Percentiles rank a stretch among this genome's conserved stretches.
These are phyloP conservation scores for Andrena bicolor DNA, from an alignment of 2,888 invertebrate genomes.

Conservation along the genomic window DNA sequence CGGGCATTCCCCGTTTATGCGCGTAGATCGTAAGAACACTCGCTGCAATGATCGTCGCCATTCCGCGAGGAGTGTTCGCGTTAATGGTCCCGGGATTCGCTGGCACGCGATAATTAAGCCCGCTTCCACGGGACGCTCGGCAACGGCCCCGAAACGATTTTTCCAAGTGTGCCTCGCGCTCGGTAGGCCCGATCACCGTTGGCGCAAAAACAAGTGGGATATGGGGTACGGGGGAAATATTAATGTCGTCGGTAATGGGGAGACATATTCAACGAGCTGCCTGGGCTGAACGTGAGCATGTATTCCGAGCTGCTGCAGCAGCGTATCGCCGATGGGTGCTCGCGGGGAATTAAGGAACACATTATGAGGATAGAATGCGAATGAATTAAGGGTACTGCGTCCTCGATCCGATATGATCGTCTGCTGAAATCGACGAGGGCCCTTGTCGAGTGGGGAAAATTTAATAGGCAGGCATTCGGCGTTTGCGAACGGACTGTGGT, in stretches of 20 bases:
- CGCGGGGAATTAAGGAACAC: too few species aligned
- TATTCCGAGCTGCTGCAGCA: too few species aligned
- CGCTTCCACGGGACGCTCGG: not conserved
- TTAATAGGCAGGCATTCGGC: too few species aligned
- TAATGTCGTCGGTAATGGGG: not conserved
- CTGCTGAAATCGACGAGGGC: too few species aligned
- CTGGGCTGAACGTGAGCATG: too few species aligned
- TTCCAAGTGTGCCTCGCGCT: slow-evolving; percentile 2
- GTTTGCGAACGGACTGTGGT: too few species aligned
- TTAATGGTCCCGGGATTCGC: slow-evolving; percentile 39
- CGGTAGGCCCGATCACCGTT: not conserved
- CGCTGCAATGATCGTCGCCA: slow-evolving; percentile 42
- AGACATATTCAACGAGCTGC: not conserved
- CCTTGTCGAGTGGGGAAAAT: too few species aligned
- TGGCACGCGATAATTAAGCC: slow-evolving; percentile 39
- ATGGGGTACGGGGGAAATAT: not conserved
- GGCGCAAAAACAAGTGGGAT: not conserved
- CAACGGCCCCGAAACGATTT: not conserved
- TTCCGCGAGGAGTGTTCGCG: slow-evolving; percentile 38
- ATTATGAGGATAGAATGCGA: too few species aligned
- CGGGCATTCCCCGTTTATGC: slow-evolving; percentile 39
- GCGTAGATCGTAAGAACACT: slow-evolving; percentile 31
- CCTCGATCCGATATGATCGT: too few species aligned
- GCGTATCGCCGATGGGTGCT: too few species aligned
- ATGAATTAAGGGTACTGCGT: too few species aligned